phyloP scores from a whole-genome alignment of 2,888 invertebrate species.

The Epirrita christyi region DNA sequence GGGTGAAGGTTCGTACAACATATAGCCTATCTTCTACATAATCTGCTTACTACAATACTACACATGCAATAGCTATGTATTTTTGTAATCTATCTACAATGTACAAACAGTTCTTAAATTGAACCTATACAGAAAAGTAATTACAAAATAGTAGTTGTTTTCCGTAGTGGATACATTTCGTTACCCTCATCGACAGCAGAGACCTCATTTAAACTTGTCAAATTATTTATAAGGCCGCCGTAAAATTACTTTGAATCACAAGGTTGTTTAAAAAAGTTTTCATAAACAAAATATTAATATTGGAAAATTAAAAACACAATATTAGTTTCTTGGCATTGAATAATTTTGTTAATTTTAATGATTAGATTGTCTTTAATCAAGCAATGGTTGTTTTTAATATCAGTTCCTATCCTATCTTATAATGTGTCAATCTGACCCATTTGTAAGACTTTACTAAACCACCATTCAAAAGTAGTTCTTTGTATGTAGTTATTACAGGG shows the following conservation, averaged over 20 bases:
- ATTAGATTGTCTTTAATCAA: not conserved
- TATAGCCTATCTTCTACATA: too few species aligned
- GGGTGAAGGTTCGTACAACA: too few species aligned
- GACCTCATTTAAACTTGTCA: not conserved
- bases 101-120: too few species aligned
- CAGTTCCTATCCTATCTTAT: not conserved
- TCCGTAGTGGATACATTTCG: constrained; percentile 7
- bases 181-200: not conserved
- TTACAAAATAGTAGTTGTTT: too few species aligned
- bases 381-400: constrained; percentile 1
- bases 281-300: not conserved
- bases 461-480: not conserved
- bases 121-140: too few species aligned
- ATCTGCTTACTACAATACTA: too few species aligned
- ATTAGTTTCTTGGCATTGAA: not conserved
- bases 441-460: not conserved
- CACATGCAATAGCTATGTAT: too few species aligned
- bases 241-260: not conserved
- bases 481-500: not conserved
- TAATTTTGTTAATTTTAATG: not conserved
- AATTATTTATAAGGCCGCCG: not conserved
- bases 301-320: not conserved
- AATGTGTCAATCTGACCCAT: not conserved
- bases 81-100: too few species aligned
- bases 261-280: not conserved